Evolutionary conservation across 2,113 vertebrate species (phyloP).

Genomic region (Xiphophorus maculatus): DNA sequence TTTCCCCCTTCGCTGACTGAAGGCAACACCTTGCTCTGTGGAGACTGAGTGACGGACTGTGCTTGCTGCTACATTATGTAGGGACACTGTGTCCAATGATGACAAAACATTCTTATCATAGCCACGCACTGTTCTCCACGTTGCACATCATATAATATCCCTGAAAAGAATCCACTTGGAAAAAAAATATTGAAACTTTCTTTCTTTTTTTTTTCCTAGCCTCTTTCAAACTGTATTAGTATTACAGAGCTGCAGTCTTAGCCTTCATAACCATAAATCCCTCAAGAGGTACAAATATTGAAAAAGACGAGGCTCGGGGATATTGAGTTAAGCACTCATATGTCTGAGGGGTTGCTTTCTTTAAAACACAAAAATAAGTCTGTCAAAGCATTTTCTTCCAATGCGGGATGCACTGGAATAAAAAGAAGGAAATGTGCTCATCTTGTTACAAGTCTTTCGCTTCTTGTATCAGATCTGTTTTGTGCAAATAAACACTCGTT

Average conservation of each 20-base stretch:
- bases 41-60: constrained; percentile 17
- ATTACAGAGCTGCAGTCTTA: constrained; percentile 38
- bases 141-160: constrained; percentile 44
- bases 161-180: constrained; percentile 40
- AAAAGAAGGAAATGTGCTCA: background rate
- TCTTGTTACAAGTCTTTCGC: background rate
- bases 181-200: constrained; percentile 37
- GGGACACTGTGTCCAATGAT: constrained; percentile 49
- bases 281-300: constrained; percentile 48
- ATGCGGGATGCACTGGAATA: background rate
- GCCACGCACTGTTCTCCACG: constrained; percentile 53
- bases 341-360: constrained; percentile 19
- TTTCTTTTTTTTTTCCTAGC: background rate
- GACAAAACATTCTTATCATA: constrained; percentile 61
- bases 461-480: constrained; percentile 9
- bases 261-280: constrained; percentile 61
- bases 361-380: constrained; percentile 18
- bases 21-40: constrained; percentile 31
- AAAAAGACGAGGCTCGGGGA: constrained; percentile 55
- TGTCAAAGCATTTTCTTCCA: constrained; percentile 15
- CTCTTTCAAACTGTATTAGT: constrained; percentile 41
- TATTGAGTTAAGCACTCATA: constrained; percentile 34
- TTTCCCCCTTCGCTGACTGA: constrained; percentile 10
- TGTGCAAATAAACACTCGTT: constrained; percentile 1
- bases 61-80: constrained; percentile 48